A percentile compares a stretch with the other conserved stretches of the same genome.
Evolutionary conservation across 1,140 invertebrate genomes (phyloP).

Genomic region (Tetraneura akinire): DNA sequence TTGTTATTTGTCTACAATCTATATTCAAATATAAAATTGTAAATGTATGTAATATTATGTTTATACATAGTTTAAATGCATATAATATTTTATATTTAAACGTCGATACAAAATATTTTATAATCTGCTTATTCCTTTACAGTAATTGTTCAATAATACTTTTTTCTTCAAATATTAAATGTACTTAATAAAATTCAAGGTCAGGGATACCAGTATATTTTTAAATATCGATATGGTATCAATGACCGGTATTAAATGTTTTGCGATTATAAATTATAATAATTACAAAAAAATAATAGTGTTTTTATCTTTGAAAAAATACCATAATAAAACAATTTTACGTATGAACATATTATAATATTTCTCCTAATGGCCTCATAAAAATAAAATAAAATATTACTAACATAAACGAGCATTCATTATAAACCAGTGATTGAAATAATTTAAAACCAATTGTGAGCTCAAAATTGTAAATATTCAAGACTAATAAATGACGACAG

Average conservation of each 20-base stretch:
- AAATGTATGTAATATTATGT: too few relatives aligned
- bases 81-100: too few relatives aligned
- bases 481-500: too few relatives aligned
- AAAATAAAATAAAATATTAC: slow-evolving; percentile 5
- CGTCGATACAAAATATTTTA: too few relatives aligned
- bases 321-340: background rate
- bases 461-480: background rate
- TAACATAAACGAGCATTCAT: slow-evolving; percentile 28
- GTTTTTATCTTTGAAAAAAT: background rate
- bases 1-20: too few relatives aligned
- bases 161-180: too few relatives aligned
- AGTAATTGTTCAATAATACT: too few relatives aligned
- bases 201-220: background rate
- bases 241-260: background rate
- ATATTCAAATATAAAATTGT: too few relatives aligned
- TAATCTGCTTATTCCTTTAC: too few relatives aligned
- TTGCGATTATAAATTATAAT: background rate
- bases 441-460: too few relatives aligned
- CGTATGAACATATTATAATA: background rate
- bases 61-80: too few relatives aligned
- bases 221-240: background rate
- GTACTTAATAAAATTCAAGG: too few relatives aligned
- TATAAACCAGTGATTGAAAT: background rate
- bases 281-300: background rate
- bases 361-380: background rate